Conservation (phyloP, 1,140 invertebrate species). For the Rhysida immarginata region DNA sequence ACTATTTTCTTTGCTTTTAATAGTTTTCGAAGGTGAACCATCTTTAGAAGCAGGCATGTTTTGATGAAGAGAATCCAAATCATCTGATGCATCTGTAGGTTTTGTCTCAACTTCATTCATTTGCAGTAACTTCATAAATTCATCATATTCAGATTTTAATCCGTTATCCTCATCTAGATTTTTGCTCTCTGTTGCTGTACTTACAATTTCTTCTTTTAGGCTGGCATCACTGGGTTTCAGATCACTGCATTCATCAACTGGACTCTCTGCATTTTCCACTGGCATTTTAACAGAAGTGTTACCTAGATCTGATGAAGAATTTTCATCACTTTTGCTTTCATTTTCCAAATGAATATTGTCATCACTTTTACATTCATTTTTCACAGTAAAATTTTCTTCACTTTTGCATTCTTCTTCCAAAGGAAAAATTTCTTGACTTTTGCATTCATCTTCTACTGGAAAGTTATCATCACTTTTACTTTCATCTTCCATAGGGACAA, state of each 20-base stretch:
- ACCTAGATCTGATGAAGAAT: too few species aligned
- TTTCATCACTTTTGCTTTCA: too few species aligned
- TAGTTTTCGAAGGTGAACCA: too few species aligned
- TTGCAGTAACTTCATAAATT: conserved; percentile 13
- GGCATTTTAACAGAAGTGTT: too few species aligned
- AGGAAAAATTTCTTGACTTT: not conserved
- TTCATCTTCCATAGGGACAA: not conserved
- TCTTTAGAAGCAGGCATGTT: too few species aligned
- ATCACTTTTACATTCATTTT: not conserved
- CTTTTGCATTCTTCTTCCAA: not conserved
- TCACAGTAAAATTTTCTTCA: too few species aligned
- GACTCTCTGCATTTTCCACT: not conserved
- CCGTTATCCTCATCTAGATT: not conserved
- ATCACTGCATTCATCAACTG: not conserved
- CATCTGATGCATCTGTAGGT: too few species aligned
- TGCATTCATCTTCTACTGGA: not conserved
- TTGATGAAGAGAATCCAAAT: too few species aligned
- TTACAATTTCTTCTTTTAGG: not conserved
- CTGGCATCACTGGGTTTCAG: too few species aligned
- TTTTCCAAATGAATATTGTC: not conserved
- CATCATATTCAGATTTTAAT: conserved; percentile 16
- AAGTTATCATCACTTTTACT: not conserved
- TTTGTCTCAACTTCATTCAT: not conserved
- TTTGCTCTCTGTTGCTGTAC: not conserved
- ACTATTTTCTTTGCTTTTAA: not conserved